phyloP scores from a whole-genome alignment of 2,113 vertebrate genomes.

The Dicentrarchus labrax region DNA sequence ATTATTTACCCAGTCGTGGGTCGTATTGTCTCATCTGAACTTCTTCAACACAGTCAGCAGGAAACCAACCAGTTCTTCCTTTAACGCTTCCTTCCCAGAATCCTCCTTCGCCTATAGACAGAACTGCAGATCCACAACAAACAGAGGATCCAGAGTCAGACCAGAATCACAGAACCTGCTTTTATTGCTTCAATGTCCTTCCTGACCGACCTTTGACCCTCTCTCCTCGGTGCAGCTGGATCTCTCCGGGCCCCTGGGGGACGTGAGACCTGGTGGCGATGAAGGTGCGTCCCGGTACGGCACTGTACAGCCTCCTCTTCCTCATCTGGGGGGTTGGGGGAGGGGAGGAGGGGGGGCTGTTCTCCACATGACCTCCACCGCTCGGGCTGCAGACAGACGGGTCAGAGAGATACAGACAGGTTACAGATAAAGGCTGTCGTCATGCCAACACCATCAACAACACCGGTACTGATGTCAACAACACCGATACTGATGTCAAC shows the following conservation, averaged over 20 bases:
- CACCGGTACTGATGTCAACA: neutral
- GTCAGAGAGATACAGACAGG: neutral
- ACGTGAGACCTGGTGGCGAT: constrained; percentile 92
- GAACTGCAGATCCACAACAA: constrained; percentile 83
- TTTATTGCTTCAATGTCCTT: neutral
- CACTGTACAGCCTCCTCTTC: constrained; percentile 95
- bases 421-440: neutral
- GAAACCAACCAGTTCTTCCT: constrained; percentile 97
- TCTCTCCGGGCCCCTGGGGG: constrained; percentile 93
- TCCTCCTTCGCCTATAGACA: constrained; percentile 97
- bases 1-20: constrained; percentile 88
- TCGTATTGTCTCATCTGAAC: constrained; percentile 98
- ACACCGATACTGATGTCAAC: neutral
- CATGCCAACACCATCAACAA: neutral
- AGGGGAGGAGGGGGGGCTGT: constrained; percentile 85
- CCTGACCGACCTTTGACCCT: constrained; percentile 92
- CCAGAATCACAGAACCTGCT: neutral
- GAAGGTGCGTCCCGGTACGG: constrained; percentile 94
- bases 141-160: neutral
- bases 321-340: constrained; percentile 87
- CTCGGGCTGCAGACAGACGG: constrained; percentile 82
- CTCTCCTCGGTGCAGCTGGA: constrained; percentile 95
- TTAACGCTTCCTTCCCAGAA: constrained; percentile 98
- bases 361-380: constrained; percentile 82
- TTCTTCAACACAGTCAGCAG: constrained; percentile 97